Base-by-base conservation (phyloP, 2,113 vertebrate genomes). In the Apaloderma vittatum region DNA sequence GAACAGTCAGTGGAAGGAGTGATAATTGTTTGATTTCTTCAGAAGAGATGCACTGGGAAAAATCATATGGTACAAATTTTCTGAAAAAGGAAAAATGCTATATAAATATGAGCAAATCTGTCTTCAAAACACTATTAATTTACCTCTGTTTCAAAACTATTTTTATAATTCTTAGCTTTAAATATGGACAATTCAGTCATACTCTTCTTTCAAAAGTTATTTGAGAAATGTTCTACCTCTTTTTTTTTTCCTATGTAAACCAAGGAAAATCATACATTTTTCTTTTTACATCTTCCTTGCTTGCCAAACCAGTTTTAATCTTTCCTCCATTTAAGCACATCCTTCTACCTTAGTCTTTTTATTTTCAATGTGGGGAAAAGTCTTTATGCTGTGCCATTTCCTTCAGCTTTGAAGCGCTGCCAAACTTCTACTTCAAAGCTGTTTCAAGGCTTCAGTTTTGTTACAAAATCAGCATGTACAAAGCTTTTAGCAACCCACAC, bases 321-420 rank as follows among this genome's bases (percentile, higher is more conserved):
- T 67, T 93, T 85, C 11, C 32, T 88, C 20, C 19, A 9, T 79
- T 87, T 88, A 93, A 70, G 61, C 13, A 19, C 11, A 46, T 82
- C 45, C 7, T 88, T 85, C 34, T 87, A 61, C 34, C n/a, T 74
- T 72, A 68, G 26, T 78, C 27, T 40, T 80, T 88, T 62, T 62
- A 36, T 79, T 95, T 94, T 75, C 34, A 49, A 3, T 21, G 10
- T 65, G 52, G 45, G 45, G 26, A 48, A 90, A 91, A 76, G 17
- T 34, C 48, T 87, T 90, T 49, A 57, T 73, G 20, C 29, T 40
- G 11, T 92, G 57, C 40, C 48, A 79, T 91, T 65, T 91, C 51
- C 37, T 32, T 84, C 15, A 86, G 76, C 87, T 96, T 96, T 97
- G 96, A 96, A 92, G 84, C 34, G 37, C 52, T 95, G 93, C 85